Base-by-base conservation (phyloP, 2,888 invertebrate species). In the Cistogaster globosa region DNA sequence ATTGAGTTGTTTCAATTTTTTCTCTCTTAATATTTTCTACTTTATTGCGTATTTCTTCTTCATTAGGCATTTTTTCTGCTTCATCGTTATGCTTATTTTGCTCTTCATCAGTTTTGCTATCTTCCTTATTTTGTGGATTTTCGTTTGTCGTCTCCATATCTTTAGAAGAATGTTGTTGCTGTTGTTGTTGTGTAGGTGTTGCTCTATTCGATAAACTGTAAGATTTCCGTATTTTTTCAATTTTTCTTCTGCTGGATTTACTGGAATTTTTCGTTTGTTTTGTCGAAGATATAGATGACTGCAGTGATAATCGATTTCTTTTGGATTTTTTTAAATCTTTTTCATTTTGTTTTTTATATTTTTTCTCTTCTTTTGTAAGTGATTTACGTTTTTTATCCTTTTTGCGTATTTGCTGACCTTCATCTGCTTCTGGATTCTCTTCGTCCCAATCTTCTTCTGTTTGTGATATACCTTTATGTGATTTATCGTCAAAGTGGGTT, bases 201-300 rank as follows among this genome's bases (percentile, higher is more conserved):
- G 77, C 11, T 77, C 71, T 69, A 42, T 38, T 68, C n/a, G 80
- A 58, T 32, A 82, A 48, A 42, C 67, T 45, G 80, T 85, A 85
- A 0, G 87, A 80, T 79, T 87, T 86, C 16, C 87, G 81, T 26
- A 87, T 87, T 80, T 87, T 87, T 18, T 87, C 85, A 53, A 88
- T 87, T 72, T 87, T 86, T 36, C 63, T 83, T 74, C 84, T 87
- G 42, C 87, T 87, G 0, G 86, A 82, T 42, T 84, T 86, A 38
- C 77, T 79, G 0, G 82, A 65, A 14, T 82, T 85, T 71, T 82
- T 85, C 78, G 82, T 82, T 42, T 85, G 69, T 18, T 62, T 71
- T 12, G 32, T 32, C 1, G 51, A 62, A 6, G 68, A 42, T 42
- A 51, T 20, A 2, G 62, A 48, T 0, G 63, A 9, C 18, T 63